Conservation (phyloP, 2,888 invertebrate genomes). For the Drosophila parthenogenetica region DNA sequence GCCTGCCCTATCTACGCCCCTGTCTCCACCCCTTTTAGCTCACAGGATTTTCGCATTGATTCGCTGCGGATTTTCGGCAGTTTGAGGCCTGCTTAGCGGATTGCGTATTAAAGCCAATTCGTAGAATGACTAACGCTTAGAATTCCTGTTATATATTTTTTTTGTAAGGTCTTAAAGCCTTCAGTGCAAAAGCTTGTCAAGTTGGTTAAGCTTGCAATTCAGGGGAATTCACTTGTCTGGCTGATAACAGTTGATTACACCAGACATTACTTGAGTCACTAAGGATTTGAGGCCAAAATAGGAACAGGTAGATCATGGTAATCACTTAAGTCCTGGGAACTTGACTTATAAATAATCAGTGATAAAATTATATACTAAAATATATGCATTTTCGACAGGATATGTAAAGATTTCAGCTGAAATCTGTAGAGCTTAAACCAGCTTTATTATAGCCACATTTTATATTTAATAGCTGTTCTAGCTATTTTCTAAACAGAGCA, state of each 20-base stretch:
- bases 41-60: conserved; percentile 43
- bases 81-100: conserved; percentile 11
- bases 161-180: conserved; percentile 11
- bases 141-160: neutral
- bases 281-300: neutral
- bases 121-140: conserved; percentile 13
- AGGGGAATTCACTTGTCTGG: conserved; percentile 12
- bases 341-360: neutral
- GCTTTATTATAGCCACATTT: too few species aligned
- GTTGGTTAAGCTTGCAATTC: conserved; percentile 11
- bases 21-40: neutral
- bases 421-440: too few species aligned
- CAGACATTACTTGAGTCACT: conserved; percentile 18
- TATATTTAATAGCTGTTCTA: too few species aligned
- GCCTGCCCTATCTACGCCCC: neutral
- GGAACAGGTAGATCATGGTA: neutral
- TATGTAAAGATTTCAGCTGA: too few species aligned
- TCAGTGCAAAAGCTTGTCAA: conserved; percentile 5
- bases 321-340: neutral
- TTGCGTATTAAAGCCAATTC: conserved; percentile 6
- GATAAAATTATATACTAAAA: neutral
- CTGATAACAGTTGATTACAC: conserved; percentile 27
- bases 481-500: too few species aligned
- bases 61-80: conserved; percentile 11
- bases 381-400: too few species aligned